phyloP scores from a whole-genome alignment of 2,113 vertebrate genomes.

The Cyanoramphus novaezelandiae region DNA sequence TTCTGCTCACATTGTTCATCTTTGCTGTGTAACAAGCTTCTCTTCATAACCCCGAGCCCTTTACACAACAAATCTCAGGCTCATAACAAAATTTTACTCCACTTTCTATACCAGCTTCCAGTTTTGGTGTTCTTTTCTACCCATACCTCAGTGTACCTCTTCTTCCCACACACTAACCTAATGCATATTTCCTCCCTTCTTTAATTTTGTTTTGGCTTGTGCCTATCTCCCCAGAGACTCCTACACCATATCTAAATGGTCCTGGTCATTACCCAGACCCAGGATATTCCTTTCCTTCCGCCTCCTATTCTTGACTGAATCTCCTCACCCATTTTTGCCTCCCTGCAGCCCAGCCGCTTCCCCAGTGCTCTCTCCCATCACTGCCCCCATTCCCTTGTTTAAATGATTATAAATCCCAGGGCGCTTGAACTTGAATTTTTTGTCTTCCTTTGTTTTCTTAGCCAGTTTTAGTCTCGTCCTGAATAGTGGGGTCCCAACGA shows the following conservation, averaged over 20 bases:
- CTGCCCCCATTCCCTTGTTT: background rate
- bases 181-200: background rate
- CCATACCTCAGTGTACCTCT: background rate
- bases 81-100: accelerated
- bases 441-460: background rate
- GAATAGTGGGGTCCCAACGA: accelerated
- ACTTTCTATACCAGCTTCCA: background rate
- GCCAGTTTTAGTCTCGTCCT: background rate
- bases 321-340: background rate
- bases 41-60: background rate
- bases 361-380: background rate
- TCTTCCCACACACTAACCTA: background rate
- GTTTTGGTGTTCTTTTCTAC: background rate
- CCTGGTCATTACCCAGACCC: background rate
- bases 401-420: background rate
- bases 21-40: background rate
- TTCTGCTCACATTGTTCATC: background rate
- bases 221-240: background rate
- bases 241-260: background rate
- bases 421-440: background rate
- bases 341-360: background rate
- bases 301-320: background rate
- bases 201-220: background rate
- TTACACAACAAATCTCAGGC: background rate
- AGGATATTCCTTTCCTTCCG: background rate